A percentile compares a stretch with the other conserved stretches of the same genome.
Evolutionary conservation across 2,888 invertebrate genomes (phyloP).

Genomic region (Pseudeuparius sepicola): DNA sequence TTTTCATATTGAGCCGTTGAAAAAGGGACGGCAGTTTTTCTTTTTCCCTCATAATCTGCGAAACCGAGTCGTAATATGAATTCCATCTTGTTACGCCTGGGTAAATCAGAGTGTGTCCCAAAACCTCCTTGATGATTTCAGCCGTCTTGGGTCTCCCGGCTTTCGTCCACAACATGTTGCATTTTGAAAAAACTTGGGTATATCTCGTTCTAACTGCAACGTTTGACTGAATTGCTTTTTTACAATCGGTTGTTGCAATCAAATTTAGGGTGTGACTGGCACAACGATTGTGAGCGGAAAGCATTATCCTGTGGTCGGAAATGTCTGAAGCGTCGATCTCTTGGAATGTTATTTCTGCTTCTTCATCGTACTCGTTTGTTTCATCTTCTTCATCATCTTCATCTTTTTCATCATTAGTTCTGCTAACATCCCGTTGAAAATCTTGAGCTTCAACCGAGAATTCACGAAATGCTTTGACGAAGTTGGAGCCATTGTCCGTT

Average conservation of each 20-base stretch:
- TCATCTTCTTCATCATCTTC: slow-evolving; percentile 11
- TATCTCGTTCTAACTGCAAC: neutral
- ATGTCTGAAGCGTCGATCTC: slow-evolving; percentile 5
- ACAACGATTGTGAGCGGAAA: slow-evolving; percentile 5
- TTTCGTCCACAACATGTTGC: slow-evolving; percentile 18
- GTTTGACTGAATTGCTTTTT: slow-evolving; percentile 3
- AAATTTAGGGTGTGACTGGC: slow-evolving; percentile 3
- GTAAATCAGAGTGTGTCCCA: slow-evolving; percentile 19
- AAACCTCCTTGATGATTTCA: slow-evolving; percentile 18
- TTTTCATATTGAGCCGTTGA: slow-evolving; percentile 11
- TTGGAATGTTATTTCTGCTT: slow-evolving; percentile 9
- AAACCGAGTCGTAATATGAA: slow-evolving; percentile 17
- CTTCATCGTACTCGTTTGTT: slow-evolving; percentile 1
- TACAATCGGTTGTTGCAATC: slow-evolving; percentile 3
- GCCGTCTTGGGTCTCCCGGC: slow-evolving; percentile 19
- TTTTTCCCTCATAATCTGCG: slow-evolving; percentile 17
- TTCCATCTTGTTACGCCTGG: slow-evolving; percentile 20
- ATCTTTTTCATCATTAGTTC: slow-evolving; percentile 7
- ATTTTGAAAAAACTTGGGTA: slow-evolving; percentile 16
- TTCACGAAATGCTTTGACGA: slow-evolving; percentile 19
- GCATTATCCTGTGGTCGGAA: neutral
- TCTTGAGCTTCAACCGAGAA: too few relatives aligned
- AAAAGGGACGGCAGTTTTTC: slow-evolving; percentile 11
- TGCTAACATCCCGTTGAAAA: neutral
- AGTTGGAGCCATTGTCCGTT: slow-evolving; percentile 18